Conservation (phyloP, 2,113 vertebrate genomes). For the Odontophorus gujanensis region DNA sequence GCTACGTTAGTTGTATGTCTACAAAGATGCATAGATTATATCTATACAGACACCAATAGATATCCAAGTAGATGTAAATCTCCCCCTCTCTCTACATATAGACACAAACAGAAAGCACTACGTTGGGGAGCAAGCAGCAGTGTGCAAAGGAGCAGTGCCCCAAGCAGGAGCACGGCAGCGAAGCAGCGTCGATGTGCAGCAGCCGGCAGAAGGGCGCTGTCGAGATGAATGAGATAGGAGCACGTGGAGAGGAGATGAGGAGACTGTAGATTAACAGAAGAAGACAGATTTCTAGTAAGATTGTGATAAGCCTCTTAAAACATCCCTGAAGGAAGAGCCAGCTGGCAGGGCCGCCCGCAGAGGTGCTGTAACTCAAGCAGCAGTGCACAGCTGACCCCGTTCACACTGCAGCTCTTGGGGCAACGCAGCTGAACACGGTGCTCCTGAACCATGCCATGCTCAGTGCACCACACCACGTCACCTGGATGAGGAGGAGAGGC, state of each 20-base stretch:
- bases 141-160: not conserved
- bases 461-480: too few species aligned
- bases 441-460: not conserved
- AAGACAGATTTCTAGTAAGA: constrained; percentile 64
- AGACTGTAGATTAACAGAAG: constrained; percentile 54
- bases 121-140: not conserved
- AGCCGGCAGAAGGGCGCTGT: not conserved
- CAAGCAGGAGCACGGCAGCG: not conserved
- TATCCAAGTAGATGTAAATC: too few species aligned
- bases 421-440: not conserved
- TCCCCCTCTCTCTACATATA: too few species aligned
- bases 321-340: constrained; percentile 60
- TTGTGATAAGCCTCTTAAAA: constrained; percentile 70
- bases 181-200: not conserved
- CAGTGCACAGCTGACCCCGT: not conserved
- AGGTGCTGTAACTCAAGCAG: constrained; percentile 19
- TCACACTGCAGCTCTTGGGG: not conserved
- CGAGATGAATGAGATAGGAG: not conserved
- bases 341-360: constrained; percentile 42
- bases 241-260: not conserved
- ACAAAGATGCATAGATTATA: not conserved
- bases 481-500: not conserved
- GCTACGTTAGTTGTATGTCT: not conserved
- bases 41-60: too few species aligned
- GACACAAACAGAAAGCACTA: fast-evolving